Evolutionary conservation across 2,113 vertebrate genomes (phyloP), one percentile per base, ranked within the genome.

Genomic region (Malurus elegans): DNA sequence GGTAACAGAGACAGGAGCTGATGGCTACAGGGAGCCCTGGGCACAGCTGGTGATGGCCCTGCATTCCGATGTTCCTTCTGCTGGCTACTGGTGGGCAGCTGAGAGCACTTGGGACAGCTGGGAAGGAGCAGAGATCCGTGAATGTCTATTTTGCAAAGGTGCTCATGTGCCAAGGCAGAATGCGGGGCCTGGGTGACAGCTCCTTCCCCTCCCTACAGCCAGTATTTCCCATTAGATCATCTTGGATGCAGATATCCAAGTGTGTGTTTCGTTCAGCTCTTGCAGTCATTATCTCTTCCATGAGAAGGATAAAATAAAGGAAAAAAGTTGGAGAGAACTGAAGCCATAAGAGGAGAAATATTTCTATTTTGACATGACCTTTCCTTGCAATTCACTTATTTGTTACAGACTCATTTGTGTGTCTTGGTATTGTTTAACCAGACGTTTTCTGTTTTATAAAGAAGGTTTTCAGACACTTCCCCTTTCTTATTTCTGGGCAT

Each of bases 401-500:
- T 51, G 34, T 66, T 86, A 44, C 62, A 72, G 54, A 12, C 29
- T 79, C 6, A 4, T n/a, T 50, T 53, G 26, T 70, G 26, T 40
- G 38, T 44, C n/a, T 87, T 53, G 16, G 25, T 60, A 32, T 50
- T 86, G 80, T 88, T 95, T 92, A 71, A 71, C 34, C 28, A 76
- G 67, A 40, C 0, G 0, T 79, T 81, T 87, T 93, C 44, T 85
- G 54, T 18, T 91, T 71, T 57, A 61, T 56, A 18, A 34, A 73
- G 38, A 74, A 74, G 32, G 24, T 82, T 80, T 94, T 54, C 31
- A 76, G 20, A 61, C 47, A 76, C 90, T 95, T 96, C 75, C 64
- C 38, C 67, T 82, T 97, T 92, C 62, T 86, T 82, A 64, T 74
- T 90, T 95, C 44, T 91, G 66, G 32, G 18, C 74, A 31, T 40